Percentiles rank a stretch among this genome's conserved stretches.
These are phyloP conservation scores for Tribolium freemani DNA, from an alignment of 2,888 invertebrate species.

Conservation along the genomic window DNA sequence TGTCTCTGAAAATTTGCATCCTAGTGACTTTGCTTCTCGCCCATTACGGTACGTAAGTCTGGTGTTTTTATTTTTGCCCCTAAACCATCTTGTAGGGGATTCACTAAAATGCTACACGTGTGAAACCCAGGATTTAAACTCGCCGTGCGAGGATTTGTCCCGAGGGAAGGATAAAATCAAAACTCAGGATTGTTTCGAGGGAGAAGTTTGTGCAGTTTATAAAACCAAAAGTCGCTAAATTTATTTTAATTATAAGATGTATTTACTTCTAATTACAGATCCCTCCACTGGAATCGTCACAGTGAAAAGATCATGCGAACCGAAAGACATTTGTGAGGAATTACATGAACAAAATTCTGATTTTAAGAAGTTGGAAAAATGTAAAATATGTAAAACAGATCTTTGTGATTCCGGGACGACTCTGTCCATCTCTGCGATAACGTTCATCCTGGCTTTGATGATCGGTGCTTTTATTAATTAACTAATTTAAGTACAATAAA, in stretches of 20 bases:
- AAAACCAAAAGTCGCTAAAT: background rate
- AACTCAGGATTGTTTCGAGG: background rate
- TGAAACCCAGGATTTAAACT: background rate
- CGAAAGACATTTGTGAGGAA: constrained; percentile 3
- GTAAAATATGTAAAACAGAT: constrained; percentile 3
- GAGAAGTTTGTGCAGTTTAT: background rate
- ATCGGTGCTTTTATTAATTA: background rate
- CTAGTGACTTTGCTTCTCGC: background rate
- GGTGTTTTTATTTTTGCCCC: background rate
- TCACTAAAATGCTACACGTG: constrained; percentile 4
- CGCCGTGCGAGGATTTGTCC: background rate
- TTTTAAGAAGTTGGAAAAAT: background rate
- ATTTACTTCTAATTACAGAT: background rate
- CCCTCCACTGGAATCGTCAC: background rate
- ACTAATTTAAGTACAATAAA: background rate
- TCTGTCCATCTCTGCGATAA: background rate
- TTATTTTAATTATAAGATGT: background rate
- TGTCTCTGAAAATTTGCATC: background rate
- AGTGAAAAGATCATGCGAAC: background rate
- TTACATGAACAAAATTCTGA: background rate
- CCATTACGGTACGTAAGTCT: constrained; percentile 1
- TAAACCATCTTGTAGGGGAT: background rate
- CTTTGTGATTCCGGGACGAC: background rate
- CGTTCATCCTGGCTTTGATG: background rate
- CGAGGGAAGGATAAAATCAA: background rate